Evolutionary conservation across 1,140 invertebrate species (phyloP).

Genomic region (Hylyphantes graminicola): DNA sequence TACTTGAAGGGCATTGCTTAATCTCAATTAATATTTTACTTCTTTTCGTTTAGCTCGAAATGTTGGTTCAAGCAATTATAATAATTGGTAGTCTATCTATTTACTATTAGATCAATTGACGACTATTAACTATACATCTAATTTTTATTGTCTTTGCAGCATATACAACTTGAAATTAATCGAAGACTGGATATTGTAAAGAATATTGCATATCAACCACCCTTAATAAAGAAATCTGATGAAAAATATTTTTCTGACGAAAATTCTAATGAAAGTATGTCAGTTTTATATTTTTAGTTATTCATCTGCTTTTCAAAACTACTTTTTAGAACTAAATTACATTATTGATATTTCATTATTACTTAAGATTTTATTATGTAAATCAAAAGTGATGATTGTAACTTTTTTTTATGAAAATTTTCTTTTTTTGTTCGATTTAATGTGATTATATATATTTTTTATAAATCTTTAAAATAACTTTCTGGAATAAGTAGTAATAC

Average conservation of each 20-base stretch:
- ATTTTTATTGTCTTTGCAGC: constrained; percentile 68
- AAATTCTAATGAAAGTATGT: background rate
- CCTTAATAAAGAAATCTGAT: constrained; percentile 47
- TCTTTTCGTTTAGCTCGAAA: too few relatives aligned
- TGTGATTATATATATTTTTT: too few relatives aligned
- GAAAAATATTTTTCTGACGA: constrained; percentile 61
- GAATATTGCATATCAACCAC: constrained; percentile 84
- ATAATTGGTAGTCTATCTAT: background rate
- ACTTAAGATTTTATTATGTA: background rate
- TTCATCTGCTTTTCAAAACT: background rate
- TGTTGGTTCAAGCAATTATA: too few relatives aligned
- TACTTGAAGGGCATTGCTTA: too few relatives aligned
- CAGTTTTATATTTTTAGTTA: background rate
- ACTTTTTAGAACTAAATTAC: background rate
- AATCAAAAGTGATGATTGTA: background rate
- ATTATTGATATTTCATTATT: background rate
- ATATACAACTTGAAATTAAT: constrained; percentile 83
- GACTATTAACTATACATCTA: background rate
- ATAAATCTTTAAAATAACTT: too few relatives aligned
- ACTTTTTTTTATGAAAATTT: too few relatives aligned
- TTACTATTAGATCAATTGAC: background rate
- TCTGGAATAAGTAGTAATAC: too few relatives aligned
- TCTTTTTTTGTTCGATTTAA: too few relatives aligned
- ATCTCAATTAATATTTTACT: too few relatives aligned
- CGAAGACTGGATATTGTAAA: constrained; percentile 84